Percentiles rank a stretch among this genome's conserved stretches.
Conservation (phyloP, 2,888 invertebrate genomes). For the Auanema freiburgensis region DNA sequence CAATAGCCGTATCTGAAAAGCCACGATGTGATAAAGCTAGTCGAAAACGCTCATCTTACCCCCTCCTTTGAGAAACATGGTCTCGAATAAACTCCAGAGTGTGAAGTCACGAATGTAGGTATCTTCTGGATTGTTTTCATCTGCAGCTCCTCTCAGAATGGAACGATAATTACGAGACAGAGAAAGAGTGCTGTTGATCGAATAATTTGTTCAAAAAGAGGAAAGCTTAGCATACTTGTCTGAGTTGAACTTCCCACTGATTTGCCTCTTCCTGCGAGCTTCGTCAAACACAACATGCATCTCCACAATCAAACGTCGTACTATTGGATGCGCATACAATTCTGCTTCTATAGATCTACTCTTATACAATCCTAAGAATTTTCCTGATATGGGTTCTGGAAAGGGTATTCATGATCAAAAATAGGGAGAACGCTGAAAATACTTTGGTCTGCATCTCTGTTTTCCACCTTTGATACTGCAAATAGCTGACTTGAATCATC, state of each 20-base stretch:
- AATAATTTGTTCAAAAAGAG: not conserved
- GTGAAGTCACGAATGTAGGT: constrained; percentile 31
- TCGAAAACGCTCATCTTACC: not conserved
- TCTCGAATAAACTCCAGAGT: constrained; percentile 39
- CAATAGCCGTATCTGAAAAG: constrained; percentile 28
- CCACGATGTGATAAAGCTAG: not conserved
- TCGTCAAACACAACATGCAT: constrained; percentile 35
- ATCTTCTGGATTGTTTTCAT: constrained; percentile 11
- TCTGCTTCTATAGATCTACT: no score
- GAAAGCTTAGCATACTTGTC: constrained; percentile 7
- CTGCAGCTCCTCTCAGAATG: constrained; percentile 30
- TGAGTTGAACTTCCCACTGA: constrained; percentile 22
- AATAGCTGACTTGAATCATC: no score
- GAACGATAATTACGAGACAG: constrained; percentile 34
- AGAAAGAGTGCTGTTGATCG: constrained; percentile 13
- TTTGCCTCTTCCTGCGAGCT: constrained; percentile 20
- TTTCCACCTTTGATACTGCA: no score
- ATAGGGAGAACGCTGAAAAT: no score
- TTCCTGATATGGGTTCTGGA: no score
- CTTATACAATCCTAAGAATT: no score
- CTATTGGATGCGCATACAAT: constrained; percentile 11
- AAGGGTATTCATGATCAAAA: no score
- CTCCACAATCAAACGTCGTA: constrained; percentile 34
- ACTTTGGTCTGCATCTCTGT: no score
- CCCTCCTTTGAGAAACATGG: constrained; percentile 31